Percentiles rank a stretch among this genome's conserved stretches.
Evolutionary conservation across 1,140 invertebrate species (phyloP).

Genomic region (Nasonia giraulti): DNA sequence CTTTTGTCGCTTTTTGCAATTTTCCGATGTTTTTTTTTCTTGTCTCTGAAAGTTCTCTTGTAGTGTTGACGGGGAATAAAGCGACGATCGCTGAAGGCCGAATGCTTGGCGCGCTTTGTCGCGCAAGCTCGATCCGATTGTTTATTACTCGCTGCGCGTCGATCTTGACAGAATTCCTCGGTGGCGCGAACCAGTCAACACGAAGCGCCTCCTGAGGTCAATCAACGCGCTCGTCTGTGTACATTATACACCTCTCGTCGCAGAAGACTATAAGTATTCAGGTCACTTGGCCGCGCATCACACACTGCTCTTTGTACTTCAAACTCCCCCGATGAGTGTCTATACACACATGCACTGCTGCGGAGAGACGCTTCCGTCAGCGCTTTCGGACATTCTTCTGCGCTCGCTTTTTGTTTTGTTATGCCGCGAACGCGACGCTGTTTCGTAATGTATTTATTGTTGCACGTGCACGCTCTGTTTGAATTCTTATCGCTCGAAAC

Average conservation of each 20-base stretch:
- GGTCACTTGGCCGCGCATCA: conserved; percentile 32
- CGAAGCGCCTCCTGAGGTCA: neutral
- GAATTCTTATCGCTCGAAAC: neutral
- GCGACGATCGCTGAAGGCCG: no score
- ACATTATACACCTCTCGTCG: neutral
- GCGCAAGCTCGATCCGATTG: no score
- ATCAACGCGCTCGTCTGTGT: neutral
- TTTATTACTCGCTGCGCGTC: neutral
- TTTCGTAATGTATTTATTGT: conserved; percentile 5
- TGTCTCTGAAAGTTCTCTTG: neutral
- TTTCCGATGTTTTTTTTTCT: neutral
- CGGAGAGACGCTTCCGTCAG: neutral
- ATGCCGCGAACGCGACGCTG: neutral
- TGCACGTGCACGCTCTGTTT: neutral
- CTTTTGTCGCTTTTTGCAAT: neutral
- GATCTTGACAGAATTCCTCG: no score
- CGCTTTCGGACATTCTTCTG: conserved; percentile 25
- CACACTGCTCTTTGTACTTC: conserved; percentile 14
- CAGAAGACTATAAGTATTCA: conserved; percentile 24
- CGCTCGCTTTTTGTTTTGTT: neutral
- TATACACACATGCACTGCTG: neutral
- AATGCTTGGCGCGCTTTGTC: no score
- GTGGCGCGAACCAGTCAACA: no score
- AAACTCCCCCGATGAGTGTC: neutral
- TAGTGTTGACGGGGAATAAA: no score